Base-by-base conservation (phyloP, 2,113 vertebrate genomes). In the Mus pahari region DNA sequence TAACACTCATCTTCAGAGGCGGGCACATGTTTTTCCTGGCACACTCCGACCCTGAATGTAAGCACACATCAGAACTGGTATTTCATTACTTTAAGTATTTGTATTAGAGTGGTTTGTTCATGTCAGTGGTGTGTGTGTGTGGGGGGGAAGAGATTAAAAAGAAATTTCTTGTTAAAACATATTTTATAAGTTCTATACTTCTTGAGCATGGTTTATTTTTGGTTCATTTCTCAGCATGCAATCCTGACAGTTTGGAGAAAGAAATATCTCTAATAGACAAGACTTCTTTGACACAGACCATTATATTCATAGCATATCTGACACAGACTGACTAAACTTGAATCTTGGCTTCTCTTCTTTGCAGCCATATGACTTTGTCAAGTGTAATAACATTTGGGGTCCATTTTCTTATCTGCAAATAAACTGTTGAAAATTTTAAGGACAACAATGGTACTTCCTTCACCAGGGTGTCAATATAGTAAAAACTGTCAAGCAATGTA, bases 31-130 rank as follows among this genome's bases (percentile, higher is more conserved):
- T 98, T 95, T 92, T 97, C 58, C 96, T 97, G 94, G 96, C 97
- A 89, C 81, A 53, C 60, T 73, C 31, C 5, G 19, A 42, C 77
- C 92, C 92, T 55, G 16, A 93, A 95, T 62, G 75, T 87, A 97
- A 95, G 78, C 74, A 94, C 90, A 90, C 64, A 86, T 36, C 73
- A 24, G 84, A 94, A 60, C 81, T 95, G 71, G 81, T 90, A 89
- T 97, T 97, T 97, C 79, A 92, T 97, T 95, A 79, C 94, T 93
- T 86, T 68, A 75, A 94, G 96, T 87, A 90, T 96, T 96, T 97
- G 87, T 96, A 84, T 92, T 95, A 83, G 73, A 62, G 39, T 13
- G 2, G 95, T 93, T 78, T 94, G 92, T 97, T 48, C 74, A 88
- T 97, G 96, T 92, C 92, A 94, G 39, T 77, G 45, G 79, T 71